Percentiles rank a stretch among this genome's conserved stretches.
These are phyloP conservation scores for Chiloscyllium plagiosum DNA, from an alignment of 2,113 vertebrate genomes.

Conservation along the genomic window DNA sequence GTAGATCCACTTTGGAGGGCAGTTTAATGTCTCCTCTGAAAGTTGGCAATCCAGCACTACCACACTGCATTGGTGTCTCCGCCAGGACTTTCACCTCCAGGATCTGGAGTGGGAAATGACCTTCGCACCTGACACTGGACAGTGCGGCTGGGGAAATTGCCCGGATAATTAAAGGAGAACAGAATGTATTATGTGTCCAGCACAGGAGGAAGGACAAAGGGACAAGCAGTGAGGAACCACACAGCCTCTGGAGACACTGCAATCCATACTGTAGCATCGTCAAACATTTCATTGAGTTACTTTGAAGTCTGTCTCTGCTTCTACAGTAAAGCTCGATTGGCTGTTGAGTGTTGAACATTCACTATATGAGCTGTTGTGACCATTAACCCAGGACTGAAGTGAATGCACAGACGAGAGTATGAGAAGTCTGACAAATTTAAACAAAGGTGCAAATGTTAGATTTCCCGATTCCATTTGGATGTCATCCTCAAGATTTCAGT, in stretches of 20 bases:
- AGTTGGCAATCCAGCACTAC: not conserved
- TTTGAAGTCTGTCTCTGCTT: not conserved
- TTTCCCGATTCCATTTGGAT: not conserved
- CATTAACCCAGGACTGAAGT: not conserved
- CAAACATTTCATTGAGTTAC: not conserved
- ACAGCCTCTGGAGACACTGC: not conserved
- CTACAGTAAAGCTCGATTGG: not conserved
- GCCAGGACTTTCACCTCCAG: not conserved
- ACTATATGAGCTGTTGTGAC: not conserved
- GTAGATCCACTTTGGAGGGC: not conserved
- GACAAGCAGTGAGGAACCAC: not conserved
- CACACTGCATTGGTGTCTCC: not conserved
- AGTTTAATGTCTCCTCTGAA: not conserved
- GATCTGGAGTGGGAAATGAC: not conserved
- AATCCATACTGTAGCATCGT: not conserved
- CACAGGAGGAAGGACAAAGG: not conserved
- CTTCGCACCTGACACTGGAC: not conserved
- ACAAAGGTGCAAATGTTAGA: not conserved
- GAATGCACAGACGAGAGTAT: not conserved
- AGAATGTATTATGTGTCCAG: not conserved
- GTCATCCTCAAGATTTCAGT: not conserved
- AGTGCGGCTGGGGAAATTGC: not conserved
- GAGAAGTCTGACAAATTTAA: not conserved
- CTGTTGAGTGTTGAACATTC: not conserved
- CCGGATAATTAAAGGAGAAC: not conserved